phyloP scores from a whole-genome alignment of 2,888 invertebrate genomes.

The Plagodis dolabraria region DNA sequence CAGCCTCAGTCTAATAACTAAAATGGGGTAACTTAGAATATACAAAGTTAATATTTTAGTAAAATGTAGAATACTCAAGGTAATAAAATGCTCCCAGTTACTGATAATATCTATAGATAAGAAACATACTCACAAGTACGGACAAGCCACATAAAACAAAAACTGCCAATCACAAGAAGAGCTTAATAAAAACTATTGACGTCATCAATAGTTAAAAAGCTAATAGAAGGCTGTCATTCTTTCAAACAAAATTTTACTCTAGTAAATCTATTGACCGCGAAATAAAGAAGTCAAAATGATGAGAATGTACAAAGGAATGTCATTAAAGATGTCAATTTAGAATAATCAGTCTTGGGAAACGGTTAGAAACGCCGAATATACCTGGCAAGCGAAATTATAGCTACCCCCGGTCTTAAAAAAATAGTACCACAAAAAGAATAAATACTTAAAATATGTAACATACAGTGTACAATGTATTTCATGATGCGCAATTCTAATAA shows the following conservation, averaged over 20 bases:
- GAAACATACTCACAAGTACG: conserved; percentile 19
- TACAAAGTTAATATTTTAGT: conserved; percentile 74
- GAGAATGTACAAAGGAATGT: conserved; percentile 70
- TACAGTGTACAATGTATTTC: conserved; percentile 48
- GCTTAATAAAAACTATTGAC: conserved; percentile 73
- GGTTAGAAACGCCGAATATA: conserved; percentile 58
- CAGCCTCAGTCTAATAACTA: conserved; percentile 14
- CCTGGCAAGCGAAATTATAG: conserved; percentile 42
- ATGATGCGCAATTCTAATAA: conserved; percentile 43
- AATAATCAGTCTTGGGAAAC: conserved; percentile 82
- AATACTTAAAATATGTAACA: conserved; percentile 72
- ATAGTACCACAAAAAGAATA: conserved; percentile 67
- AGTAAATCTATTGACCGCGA: conserved; percentile 53
- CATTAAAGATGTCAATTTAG: conserved; percentile 73
- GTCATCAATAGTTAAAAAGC: conserved; percentile 75
- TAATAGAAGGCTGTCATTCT: conserved; percentile 63
- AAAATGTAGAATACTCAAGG: conserved; percentile 28
- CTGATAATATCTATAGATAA: conserved; percentile 9
- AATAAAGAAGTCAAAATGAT: conserved; percentile 42
- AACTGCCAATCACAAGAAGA: conserved; percentile 46
- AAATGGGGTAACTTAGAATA: conserved; percentile 65
- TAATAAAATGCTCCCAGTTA: conserved; percentile 19
- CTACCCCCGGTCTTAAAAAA: conserved; percentile 36
- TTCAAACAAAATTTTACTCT: conserved; percentile 56
- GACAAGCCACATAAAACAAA: conserved; percentile 28